Evolutionary conservation across 2,888 invertebrate genomes (phyloP), one percentile per base, ranked within the genome.

Genomic region (Oligia strigilis): DNA sequence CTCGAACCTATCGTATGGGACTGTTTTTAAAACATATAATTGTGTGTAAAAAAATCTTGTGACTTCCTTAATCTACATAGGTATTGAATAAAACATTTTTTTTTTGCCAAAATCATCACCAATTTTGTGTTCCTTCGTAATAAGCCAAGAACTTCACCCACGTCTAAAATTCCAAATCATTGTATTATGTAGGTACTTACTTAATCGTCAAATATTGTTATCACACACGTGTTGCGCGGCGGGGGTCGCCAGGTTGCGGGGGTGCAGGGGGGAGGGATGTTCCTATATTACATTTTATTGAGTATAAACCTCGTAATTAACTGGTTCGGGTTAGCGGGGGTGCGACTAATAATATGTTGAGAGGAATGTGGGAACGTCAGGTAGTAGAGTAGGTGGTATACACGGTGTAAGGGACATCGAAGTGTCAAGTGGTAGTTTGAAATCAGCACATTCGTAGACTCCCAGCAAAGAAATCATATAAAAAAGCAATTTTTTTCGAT

Each of bases 271-370:
- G 78, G 84, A 77, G 65, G 43, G 73, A 23, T 29, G 72, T 69
- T 84, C 75, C 72, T 79, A 88, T 83, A 87, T 85, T 72, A 82
- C 60, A 64, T 75, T 91, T 92, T 94, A 94, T 94, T 93, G 93
- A 92, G 92, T 92, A 90, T 89, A 90, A 92, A 92, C 91, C 91
- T 89, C 92, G 92, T 95, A 94, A 95, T 95, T 95, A 95, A 94
- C 93, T 92, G 90, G 90, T 87, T 89, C 77, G 72, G 74, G 62
- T 58, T 75, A 23, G 55, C 6, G 76, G 75, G 72, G 79, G 74
- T 43, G 76, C 69, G 70, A 86, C 55, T 87, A 78, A 84, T 84
- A 79, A 86, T 77, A 84, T 75, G 78, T 65, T 58, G 40, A 67
- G 52, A 70, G 65, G 72, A 46, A 77, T 86, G 60, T 79, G 2